These are phyloP conservation scores for Thinocorus orbignyianus DNA, from an alignment of 2,113 vertebrate species.

Conservation along the genomic window DNA sequence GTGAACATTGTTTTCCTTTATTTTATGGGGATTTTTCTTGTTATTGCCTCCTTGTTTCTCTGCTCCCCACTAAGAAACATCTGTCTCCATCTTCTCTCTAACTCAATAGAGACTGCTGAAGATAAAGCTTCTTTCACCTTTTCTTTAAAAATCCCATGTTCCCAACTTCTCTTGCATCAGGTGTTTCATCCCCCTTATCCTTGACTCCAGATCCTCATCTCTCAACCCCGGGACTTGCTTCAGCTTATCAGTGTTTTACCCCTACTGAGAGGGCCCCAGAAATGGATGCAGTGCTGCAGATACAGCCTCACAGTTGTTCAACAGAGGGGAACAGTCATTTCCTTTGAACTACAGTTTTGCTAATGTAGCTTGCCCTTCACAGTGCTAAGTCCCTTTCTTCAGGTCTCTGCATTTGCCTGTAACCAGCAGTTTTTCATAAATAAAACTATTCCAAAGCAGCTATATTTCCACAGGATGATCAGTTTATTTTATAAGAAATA, in stretches of 20 bases:
- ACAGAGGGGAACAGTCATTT: neutral
- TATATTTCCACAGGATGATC: neutral
- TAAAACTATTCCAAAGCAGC: neutral
- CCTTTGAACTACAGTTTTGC: neutral
- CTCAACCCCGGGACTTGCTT: neutral
- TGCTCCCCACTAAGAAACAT: neutral
- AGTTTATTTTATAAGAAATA: neutral
- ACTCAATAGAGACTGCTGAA: neutral
- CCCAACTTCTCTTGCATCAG: neutral
- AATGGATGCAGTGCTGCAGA: neutral
- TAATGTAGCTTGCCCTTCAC: neutral
- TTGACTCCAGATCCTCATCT: neutral
- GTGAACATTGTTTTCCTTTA: neutral
- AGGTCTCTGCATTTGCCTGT: neutral
- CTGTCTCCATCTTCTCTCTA: neutral
- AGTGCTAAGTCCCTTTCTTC: neutral
- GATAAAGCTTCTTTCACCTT: neutral
- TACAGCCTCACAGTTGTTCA: neutral
- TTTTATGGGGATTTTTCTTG: neutral
- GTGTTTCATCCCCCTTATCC: neutral
- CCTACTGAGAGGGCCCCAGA: neutral
- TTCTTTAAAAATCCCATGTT: neutral
- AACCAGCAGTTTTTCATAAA: neutral
- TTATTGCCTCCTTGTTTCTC: neutral
- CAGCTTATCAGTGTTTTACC: neutral